phyloP scores from a whole-genome alignment of 2,888 invertebrate species.

The Junonia oenone region DNA sequence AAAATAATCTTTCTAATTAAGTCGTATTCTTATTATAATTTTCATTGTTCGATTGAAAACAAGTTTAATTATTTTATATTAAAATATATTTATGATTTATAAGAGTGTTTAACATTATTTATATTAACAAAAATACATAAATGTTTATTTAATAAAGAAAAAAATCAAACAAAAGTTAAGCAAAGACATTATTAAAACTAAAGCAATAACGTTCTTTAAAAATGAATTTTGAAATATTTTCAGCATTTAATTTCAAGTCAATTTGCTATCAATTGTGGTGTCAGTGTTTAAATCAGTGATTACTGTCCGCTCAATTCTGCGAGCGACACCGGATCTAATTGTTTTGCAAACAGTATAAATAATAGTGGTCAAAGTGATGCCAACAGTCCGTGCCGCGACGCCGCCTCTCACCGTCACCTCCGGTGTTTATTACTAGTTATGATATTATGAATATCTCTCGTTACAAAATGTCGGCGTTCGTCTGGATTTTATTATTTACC shows the following conservation, averaged over 20 bases:
- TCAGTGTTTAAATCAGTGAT: slow-evolving; percentile 14
- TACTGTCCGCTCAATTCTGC: slow-evolving; percentile 48
- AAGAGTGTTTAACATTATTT: too few species aligned
- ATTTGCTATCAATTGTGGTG: slow-evolving; percentile 9
- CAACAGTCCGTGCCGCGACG: slow-evolving; percentile 60
- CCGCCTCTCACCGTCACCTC: slow-evolving; percentile 38
- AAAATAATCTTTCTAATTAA: too few species aligned
- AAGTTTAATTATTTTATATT: too few species aligned
- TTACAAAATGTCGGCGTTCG: slow-evolving; percentile 31
- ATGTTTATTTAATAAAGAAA: background rate
- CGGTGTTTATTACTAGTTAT: slow-evolving; percentile 33
- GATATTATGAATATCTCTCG: slow-evolving; percentile 34
- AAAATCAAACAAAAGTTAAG: background rate
- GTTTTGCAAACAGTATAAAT: slow-evolving; percentile 76
- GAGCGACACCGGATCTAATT: slow-evolving; percentile 51
- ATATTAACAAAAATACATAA: too few species aligned
- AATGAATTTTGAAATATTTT: background rate
- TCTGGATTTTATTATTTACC: slow-evolving; percentile 33
- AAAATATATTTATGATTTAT: too few species aligned
- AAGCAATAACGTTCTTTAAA: background rate
- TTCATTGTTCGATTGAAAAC: too few species aligned
- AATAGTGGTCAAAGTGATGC: slow-evolving; percentile 57
- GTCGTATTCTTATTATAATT: too few species aligned
- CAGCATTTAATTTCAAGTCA: slow-evolving; percentile 9
- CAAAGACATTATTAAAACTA: background rate